Evolutionary conservation across 2,797 vertebrate species (phyloP).

Genomic region (Oceanodroma leucorhoa): DNA sequence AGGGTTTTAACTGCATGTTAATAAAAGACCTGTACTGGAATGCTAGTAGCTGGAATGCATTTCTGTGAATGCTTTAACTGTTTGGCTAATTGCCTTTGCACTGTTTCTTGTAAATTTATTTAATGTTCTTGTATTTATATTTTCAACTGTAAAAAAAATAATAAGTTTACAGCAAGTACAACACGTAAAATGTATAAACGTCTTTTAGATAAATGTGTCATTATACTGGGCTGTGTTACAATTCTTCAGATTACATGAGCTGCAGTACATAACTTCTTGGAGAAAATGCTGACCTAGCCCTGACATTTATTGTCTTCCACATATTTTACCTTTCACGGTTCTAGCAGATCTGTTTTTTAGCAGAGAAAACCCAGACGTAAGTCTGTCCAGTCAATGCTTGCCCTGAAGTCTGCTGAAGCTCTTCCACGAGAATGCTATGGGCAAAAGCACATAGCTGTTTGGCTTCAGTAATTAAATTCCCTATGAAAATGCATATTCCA

Average conservation of each 20-base stretch:
- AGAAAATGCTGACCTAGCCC: background rate
- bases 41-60: slow-evolving; percentile 26
- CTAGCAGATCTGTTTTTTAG: background rate
- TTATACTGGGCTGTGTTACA: background rate
- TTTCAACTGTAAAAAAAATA: slow-evolving; percentile 64
- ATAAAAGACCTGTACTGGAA: slow-evolving; percentile 21
- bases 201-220: background rate
- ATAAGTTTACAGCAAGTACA: slow-evolving; percentile 63
- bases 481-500: background rate
- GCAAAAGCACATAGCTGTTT: background rate
- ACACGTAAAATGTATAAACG: background rate
- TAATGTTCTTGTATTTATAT: slow-evolving; percentile 76
- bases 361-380: background rate
- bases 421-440: background rate
- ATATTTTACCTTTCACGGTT: background rate
- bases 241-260: background rate
- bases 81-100: slow-evolving; percentile 56
- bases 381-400: background rate
- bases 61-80: slow-evolving; percentile 63
- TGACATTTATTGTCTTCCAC: background rate
- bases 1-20: slow-evolving; percentile 34
- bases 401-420: background rate
- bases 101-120: slow-evolving; percentile 70
- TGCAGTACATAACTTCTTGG: fast-evolving
- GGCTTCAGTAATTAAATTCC: background rate